Base-by-base conservation (phyloP, 64 coral and sea anemone genomes). In the Astreopora myriophthalma region DNA sequence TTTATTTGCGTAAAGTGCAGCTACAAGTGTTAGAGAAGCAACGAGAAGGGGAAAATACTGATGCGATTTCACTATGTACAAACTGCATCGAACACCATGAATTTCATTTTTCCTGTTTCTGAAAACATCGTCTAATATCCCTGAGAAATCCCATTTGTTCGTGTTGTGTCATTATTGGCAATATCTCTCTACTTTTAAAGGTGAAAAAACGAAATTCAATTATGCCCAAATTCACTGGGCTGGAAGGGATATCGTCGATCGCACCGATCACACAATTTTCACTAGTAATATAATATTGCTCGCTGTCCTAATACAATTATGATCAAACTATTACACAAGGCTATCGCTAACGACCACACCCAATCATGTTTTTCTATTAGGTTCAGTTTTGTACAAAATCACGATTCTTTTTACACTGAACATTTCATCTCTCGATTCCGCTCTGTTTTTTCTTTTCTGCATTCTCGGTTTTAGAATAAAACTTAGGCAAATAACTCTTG, bases 301-400 rank as follows among this genome's bases (percentile, higher is more conserved):
- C 65, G 84, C 78, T 40, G 58, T 97, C 78, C 34, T 97, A 97
- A 97, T 97, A 97, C 42, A 89, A 97, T 97, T 97, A 97, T 34
- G 85, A 51, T 19, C 49, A 51, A 26, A 85, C 79, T 90, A 85
- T 94, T 46, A 76, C 76, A 84, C 88, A 85, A 90, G 93, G 88
- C 86, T 90, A 85, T 94, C 69, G 86, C 76, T 89, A 88, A 94
- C 85, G 75, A 82, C 95, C 95, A 87, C 95, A 91, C 95, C 95
- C 92, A 70, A 68, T 75, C 91, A 69, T 85, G 79, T 81, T 44
- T 89, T 64, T 83, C 39, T 26, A 30, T 69, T 48, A 20, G 31
- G 9, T 81, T 72, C n/a, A n/a, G n/a, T n/a, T 81, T 67, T 80
- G 20, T 40, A 68, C 29, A 33, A 71, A 62, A 88, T 93, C 61